Percentiles rank a stretch among this genome's conserved stretches.
These are phyloP conservation scores for Ophion ellenae DNA, from an alignment of 2,888 invertebrate species.

Conservation along the genomic window DNA sequence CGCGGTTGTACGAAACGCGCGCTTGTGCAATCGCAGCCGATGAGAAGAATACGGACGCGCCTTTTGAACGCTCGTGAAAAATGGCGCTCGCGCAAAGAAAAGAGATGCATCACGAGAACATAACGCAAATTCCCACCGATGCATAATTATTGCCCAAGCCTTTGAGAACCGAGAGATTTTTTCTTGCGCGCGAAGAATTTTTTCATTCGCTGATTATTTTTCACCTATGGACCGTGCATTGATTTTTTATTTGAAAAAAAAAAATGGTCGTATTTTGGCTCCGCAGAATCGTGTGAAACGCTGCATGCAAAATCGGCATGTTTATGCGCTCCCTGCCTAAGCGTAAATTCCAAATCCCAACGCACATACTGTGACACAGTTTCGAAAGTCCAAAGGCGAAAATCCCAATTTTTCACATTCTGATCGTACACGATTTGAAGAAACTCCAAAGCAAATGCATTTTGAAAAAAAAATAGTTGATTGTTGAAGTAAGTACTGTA, in stretches of 20 bases:
- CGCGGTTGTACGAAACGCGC: background rate
- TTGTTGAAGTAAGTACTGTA: no score
- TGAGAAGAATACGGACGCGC: background rate
- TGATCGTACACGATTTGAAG: no score
- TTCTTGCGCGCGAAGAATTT: background rate
- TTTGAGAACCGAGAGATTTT: background rate
- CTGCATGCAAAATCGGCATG: background rate
- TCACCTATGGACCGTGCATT: background rate
- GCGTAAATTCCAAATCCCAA: constrained; percentile 1
- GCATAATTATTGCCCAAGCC: background rate
- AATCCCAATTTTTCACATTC: no score
- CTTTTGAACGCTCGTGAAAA: constrained; percentile 20
- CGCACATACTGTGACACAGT: background rate
- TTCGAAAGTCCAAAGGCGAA: background rate
- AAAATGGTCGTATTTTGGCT: no score
- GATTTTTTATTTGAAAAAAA: background rate
- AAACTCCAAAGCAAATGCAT: no score
- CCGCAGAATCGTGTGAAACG: background rate
- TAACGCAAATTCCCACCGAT: background rate
- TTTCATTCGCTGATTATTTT: background rate
- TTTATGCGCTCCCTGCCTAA: background rate
- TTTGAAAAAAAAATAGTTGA: no score
- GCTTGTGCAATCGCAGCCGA: background rate
- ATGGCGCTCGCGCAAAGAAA: constrained; percentile 1
- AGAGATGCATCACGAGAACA: background rate